Evolutionary conservation across 2,888 invertebrate species (phyloP).

Genomic region (Nasonia oneida): DNA sequence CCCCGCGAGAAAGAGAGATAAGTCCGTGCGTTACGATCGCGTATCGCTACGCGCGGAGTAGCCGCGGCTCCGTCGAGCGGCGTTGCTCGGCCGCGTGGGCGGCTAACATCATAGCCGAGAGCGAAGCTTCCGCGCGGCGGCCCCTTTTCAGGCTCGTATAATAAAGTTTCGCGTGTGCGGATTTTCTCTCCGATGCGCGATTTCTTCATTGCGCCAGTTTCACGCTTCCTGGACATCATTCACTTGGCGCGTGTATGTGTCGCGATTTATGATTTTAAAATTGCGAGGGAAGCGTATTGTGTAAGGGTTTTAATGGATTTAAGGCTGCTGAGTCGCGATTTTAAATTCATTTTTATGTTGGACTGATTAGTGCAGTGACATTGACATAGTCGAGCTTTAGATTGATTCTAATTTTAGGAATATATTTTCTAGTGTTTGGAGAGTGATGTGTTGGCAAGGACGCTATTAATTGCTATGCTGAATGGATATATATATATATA

Average conservation of each 20-base stretch:
- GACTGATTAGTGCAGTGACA: not conserved
- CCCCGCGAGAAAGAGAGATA: not conserved
- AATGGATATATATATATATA: too few relatives aligned
- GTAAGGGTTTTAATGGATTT: not conserved
- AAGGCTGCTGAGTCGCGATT: not conserved
- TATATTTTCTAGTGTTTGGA: too few relatives aligned
- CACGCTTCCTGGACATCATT: not conserved
- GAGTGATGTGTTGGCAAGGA: too few relatives aligned
- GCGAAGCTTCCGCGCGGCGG: not conserved
- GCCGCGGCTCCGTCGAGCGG: not conserved
- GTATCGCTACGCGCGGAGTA: not conserved
- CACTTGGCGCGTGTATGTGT: not conserved
- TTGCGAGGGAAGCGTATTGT: not conserved
- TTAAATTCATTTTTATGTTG: not conserved
- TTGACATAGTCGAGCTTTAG: not conserved
- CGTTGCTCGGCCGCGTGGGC: constrained; percentile 21
- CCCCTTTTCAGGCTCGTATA: not conserved
- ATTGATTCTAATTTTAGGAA: too few relatives aligned
- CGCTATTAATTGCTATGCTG: too few relatives aligned
- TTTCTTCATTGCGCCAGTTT: not conserved
- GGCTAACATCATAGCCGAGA: not conserved
- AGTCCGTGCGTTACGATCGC: not conserved
- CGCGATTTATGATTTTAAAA: not conserved
- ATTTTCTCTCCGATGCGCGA: not conserved
- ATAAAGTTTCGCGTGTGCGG: not conserved